Conservation (phyloP, 2,113 vertebrate genomes). For the Hypanus sabinus region DNA sequence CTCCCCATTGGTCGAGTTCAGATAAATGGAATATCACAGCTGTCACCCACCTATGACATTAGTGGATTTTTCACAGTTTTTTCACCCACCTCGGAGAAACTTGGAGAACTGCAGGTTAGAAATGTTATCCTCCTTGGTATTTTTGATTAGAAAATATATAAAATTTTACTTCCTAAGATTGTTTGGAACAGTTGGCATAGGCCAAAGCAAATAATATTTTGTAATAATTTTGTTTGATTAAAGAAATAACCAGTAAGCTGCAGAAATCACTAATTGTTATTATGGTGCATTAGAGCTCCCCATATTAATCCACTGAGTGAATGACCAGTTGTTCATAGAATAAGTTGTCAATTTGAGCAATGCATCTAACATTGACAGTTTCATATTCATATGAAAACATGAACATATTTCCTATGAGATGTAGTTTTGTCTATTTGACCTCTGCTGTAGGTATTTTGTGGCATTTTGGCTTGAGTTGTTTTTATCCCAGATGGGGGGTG, state of each 20-base stretch:
- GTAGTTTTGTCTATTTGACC: neutral
- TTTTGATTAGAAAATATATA: neutral
- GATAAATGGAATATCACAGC: constrained; percentile 65
- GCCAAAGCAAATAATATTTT: neutral
- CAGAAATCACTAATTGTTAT: neutral
- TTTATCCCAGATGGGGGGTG: too few species aligned
- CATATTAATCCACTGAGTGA: neutral
- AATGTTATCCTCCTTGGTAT: neutral
- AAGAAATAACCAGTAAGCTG: neutral
- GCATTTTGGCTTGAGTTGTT: neutral
- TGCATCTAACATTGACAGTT: neutral
- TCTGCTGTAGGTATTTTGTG: neutral
- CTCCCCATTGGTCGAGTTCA: constrained; percentile 72
- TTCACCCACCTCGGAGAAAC: constrained; percentile 74
- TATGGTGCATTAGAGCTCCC: neutral
- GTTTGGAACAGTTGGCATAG: neutral
- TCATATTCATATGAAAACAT: neutral
- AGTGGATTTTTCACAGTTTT: constrained; percentile 73
- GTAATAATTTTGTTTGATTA: neutral
- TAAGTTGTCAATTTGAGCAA: neutral
- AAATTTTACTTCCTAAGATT: neutral
- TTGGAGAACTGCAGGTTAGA: constrained; percentile 84
- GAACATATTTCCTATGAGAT: neutral
- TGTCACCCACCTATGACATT: constrained; percentile 73
- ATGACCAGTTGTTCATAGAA: neutral